Conservation (phyloP, 2,113 vertebrate species). For the Syngnathoides biaculeatus region DNA sequence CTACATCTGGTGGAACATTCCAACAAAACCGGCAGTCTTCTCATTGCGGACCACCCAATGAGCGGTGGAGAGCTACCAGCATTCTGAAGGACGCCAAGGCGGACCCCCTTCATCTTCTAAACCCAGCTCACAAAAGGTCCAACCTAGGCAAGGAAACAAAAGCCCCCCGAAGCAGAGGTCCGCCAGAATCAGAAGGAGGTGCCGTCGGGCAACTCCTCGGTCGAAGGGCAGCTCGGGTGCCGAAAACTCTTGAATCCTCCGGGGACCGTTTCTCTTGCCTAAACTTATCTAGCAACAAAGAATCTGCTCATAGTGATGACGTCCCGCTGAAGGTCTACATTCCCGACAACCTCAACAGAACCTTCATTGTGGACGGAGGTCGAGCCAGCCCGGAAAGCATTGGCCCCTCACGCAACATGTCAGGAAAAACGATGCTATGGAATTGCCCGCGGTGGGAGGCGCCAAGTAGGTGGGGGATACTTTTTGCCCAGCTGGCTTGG, state of each 20-base stretch:
- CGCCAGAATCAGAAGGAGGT: slow-evolving; percentile 14
- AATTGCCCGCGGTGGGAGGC: too few species aligned
- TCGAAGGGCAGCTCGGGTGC: background rate
- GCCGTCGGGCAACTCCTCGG: slow-evolving; percentile 3
- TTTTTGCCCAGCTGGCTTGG: too few species aligned
- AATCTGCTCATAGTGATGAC: background rate
- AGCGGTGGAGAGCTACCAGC: too few species aligned
- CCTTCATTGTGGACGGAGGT: background rate
- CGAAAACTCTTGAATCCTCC: slow-evolving; percentile 44
- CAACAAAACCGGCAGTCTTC: too few species aligned
- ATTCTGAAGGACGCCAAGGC: too few species aligned
- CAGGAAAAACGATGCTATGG: too few species aligned
- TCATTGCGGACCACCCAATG: background rate
- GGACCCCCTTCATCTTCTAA: slow-evolving; percentile 1
- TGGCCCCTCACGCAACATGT: slow-evolving; percentile 5
- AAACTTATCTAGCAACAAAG: background rate
- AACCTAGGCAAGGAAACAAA: slow-evolving; percentile 11
- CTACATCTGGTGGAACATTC: background rate
- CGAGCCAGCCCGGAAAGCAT: background rate
- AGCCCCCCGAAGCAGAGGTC: slow-evolving; percentile 13
- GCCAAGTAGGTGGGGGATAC: too few species aligned
- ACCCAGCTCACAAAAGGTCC: slow-evolving; percentile 2
- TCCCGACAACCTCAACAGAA: background rate
- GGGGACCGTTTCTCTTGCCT: too few species aligned
- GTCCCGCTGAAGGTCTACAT: background rate